Conservation (phyloP, 1,140 invertebrate species). For the Apis dorsata region DNA sequence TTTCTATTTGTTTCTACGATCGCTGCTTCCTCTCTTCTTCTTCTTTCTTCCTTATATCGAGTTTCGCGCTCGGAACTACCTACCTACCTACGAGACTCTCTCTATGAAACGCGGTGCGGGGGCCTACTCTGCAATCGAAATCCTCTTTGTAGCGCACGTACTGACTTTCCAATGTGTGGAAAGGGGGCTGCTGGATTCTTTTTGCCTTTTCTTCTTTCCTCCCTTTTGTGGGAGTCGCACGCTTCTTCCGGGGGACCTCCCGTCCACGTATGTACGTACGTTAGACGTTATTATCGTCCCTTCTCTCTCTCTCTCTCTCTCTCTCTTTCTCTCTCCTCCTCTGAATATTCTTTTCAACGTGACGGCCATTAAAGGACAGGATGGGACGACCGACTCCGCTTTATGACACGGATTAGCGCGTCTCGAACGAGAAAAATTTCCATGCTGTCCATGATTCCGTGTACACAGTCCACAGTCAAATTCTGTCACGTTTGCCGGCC, state of each 20-base stretch:
- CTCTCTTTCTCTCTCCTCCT: too few species aligned
- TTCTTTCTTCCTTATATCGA: not conserved
- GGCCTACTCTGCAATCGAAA: conserved; percentile 46
- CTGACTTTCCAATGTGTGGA: conserved; percentile 31
- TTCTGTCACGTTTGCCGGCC: conserved; percentile 22
- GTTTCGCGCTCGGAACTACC: not conserved
- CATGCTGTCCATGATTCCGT: conserved; percentile 3
- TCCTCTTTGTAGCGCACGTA: conserved; percentile 17
- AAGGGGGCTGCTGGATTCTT: not conserved
- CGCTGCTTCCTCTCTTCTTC: conserved; percentile 38
- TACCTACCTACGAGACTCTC: not conserved
- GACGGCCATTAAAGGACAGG: not conserved
- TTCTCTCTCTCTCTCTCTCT: not conserved
- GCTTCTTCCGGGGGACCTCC: not conserved
- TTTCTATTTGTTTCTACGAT: conserved; percentile 60
- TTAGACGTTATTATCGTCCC: too few species aligned
- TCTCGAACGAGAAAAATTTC: not conserved
- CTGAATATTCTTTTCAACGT: conserved; percentile 1
- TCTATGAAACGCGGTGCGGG: not conserved
- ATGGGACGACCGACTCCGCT: not conserved
- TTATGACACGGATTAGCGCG: conserved; percentile 8
- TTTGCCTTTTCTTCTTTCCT: not conserved
- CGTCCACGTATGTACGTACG: not conserved
- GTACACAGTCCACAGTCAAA: not conserved
- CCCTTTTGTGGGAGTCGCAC: not conserved